Conservation (phyloP, 2,113 vertebrate genomes). For the Deroptyus accipitrinus region DNA sequence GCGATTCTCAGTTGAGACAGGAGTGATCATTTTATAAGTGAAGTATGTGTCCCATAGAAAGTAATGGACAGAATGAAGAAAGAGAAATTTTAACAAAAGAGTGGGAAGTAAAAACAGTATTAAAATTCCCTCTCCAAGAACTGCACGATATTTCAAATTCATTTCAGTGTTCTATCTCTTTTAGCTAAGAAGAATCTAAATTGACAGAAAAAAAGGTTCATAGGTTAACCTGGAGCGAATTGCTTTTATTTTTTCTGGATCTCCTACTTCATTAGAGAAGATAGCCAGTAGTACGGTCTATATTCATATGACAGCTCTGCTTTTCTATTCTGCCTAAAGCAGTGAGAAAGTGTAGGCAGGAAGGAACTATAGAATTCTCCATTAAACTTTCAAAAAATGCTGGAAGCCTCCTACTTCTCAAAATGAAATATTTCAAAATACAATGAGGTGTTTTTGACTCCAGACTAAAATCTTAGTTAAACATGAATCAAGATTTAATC, state of each 20-base stretch:
- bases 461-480: not conserved
- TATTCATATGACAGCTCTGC: not conserved
- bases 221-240: not conserved
- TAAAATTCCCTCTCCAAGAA: not conserved
- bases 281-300: not conserved
- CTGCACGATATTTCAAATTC: not conserved
- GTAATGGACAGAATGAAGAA: not conserved
- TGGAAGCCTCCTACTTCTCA: not conserved
- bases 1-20: not conserved
- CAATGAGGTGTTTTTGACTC: not conserved
- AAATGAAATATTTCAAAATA: not conserved
- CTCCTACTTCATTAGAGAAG: not conserved
- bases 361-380: not conserved
- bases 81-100: not conserved
- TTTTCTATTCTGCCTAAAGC: not conserved
- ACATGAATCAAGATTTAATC: not conserved
- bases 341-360: not conserved
- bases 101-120: not conserved
- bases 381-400: not conserved
- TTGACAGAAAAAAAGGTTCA: not conserved
- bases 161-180: not conserved
- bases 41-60: not conserved
- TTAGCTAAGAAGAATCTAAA: not conserved
- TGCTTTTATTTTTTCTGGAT: not conserved
- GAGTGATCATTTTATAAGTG: not conserved